Evolutionary conservation across 2,797 vertebrate genomes (phyloP).

Genomic region (Petrocephalus sullivani): DNA sequence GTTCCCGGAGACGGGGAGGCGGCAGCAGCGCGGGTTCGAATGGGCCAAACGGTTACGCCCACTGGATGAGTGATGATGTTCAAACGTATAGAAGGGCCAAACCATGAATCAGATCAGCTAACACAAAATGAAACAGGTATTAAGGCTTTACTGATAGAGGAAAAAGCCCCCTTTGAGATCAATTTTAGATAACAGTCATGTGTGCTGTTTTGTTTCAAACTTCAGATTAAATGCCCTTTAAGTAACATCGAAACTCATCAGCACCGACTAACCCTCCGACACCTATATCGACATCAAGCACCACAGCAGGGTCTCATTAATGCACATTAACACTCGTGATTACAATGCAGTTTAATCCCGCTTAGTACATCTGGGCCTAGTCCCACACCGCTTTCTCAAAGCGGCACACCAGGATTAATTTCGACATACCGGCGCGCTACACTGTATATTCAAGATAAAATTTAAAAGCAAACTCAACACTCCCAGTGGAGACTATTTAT

Average conservation of each 20-base stretch:
- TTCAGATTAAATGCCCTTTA: slow-evolving; percentile 9
- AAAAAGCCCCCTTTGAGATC: slow-evolving; percentile 15
- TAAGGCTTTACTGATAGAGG: slow-evolving; percentile 6
- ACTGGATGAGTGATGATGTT: background rate
- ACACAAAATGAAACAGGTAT: background rate
- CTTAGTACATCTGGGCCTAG: background rate
- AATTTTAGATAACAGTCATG: slow-evolving; percentile 14
- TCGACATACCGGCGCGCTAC: background rate
- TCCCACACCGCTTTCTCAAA: background rate
- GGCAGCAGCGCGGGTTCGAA: background rate
- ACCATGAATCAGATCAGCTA: background rate
- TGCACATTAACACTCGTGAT: slow-evolving; percentile 6
- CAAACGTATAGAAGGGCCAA: slow-evolving; percentile 1
- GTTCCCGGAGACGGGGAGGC: background rate
- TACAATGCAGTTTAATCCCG: background rate
- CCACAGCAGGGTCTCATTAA: background rate
- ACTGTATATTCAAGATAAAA: slow-evolving; percentile 13
- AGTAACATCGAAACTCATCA: slow-evolving; percentile 5
- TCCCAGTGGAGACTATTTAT: slow-evolving; percentile 15
- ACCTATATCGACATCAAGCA: background rate
- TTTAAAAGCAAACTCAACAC: slow-evolving; percentile 12
- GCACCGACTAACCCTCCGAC: background rate
- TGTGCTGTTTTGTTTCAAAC: slow-evolving; percentile 6
- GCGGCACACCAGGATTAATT: slow-evolving; percentile 3
- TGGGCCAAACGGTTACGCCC: background rate